Evolutionary conservation across 2,113 vertebrate species (phyloP).

Genomic region (Chrysemys picta): DNA sequence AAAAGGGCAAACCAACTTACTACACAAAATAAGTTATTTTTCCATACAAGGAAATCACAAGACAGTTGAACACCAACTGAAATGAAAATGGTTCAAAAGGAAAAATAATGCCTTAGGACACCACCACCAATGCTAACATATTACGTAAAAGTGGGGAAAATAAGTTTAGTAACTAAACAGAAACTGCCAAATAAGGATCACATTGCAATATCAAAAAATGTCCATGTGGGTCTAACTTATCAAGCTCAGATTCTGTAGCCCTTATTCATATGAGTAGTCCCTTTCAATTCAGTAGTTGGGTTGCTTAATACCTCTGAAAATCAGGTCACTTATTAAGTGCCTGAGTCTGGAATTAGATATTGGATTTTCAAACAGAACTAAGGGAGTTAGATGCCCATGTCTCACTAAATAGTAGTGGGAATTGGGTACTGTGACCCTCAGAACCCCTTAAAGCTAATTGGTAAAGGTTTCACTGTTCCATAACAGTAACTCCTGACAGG

Average conservation of each 20-base stretch:
- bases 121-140: background rate
- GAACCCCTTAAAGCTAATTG: background rate
- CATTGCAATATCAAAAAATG: background rate
- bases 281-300: background rate
- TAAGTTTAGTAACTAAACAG: background rate
- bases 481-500: background rate
- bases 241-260: background rate
- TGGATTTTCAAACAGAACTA: background rate
- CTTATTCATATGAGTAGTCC: background rate
- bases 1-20: background rate
- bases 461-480: background rate
- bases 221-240: background rate
- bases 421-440: background rate
- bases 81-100: background rate
- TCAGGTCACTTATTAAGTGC: background rate
- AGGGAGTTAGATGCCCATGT: background rate
- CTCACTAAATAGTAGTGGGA: background rate
- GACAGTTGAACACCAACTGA: background rate
- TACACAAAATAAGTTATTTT: background rate
- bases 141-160: background rate
- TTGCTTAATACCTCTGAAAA: background rate
- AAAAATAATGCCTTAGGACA: background rate
- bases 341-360: background rate
- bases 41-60: background rate
- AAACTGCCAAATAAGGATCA: background rate